Evolutionary conservation across 2,113 vertebrate genomes (phyloP).

Genomic region (Ptychochromis oligacanthus): DNA sequence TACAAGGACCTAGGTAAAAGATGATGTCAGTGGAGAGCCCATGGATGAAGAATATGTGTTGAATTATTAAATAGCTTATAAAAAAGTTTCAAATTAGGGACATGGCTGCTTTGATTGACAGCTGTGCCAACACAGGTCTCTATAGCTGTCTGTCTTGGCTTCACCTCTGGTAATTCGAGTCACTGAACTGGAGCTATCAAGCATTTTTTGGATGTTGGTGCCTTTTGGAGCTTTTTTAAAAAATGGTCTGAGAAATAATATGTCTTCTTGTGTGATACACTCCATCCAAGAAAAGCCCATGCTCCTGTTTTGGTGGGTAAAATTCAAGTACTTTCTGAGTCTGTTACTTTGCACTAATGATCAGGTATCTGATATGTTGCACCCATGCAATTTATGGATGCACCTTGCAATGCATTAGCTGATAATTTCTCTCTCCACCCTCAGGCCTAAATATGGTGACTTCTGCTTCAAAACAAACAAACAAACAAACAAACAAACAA

Average conservation of each 20-base stretch:
- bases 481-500: too few relatives aligned
- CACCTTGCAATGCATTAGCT: neutral
- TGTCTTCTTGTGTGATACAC: too few relatives aligned
- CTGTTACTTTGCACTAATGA: too few relatives aligned
- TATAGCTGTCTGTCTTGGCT: neutral
- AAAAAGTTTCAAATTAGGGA: neutral
- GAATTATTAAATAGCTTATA: slow-evolving; percentile 10
- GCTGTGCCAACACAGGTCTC: neutral
- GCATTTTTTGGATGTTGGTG: too few relatives aligned
- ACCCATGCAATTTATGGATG: neutral
- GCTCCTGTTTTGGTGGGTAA: too few relatives aligned
- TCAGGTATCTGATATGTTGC: neutral
- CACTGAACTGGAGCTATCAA: neutral
- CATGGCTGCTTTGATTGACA: neutral
- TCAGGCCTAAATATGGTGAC: neutral
- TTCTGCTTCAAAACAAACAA: neutral
- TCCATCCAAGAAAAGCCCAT: too few relatives aligned
- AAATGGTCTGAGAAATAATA: too few relatives aligned
- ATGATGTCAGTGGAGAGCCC: neutral
- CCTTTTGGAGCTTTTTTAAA: too few relatives aligned
- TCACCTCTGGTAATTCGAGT: neutral
- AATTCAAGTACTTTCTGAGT: too few relatives aligned
- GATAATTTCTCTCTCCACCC: neutral
- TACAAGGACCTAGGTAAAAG: neutral
- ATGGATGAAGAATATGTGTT: neutral